Percentiles rank a stretch among this genome's conserved stretches.
Conservation (phyloP, 2,888 invertebrate species). For the Coelinius sp. region DNA sequence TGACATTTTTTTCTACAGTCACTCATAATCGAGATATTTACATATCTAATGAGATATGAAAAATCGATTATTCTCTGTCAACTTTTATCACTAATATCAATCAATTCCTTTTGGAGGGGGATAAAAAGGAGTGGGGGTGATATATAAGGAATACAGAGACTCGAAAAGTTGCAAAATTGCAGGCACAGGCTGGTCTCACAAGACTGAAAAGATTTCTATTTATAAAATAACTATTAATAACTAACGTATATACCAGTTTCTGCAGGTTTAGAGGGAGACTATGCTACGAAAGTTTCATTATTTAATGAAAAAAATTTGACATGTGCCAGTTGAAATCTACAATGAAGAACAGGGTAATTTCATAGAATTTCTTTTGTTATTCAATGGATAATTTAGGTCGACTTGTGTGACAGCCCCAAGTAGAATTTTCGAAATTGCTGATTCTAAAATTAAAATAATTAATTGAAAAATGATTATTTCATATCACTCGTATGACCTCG, state of each 20-base stretch:
- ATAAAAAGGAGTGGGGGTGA: neutral
- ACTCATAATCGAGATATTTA: no score
- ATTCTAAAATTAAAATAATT: no score
- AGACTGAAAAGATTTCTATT: slow-evolving; percentile 21
- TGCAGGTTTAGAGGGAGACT: neutral
- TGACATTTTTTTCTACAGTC: no score
- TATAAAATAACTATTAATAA: slow-evolving; percentile 22
- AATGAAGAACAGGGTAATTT: neutral
- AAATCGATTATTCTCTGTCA: neutral
- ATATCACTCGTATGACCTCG: no score
- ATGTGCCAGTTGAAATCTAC: neutral
- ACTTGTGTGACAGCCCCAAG: no score
- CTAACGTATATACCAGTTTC: slow-evolving; percentile 14
- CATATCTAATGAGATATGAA: no score
- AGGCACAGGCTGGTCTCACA: neutral
- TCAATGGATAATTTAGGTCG: neutral
- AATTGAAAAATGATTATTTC: no score
- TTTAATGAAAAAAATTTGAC: neutral
- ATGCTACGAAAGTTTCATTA: neutral
- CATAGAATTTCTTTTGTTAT: neutral
- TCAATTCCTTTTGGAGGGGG: neutral
- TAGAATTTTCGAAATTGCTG: no score
- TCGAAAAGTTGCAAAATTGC: slow-evolving; percentile 1
- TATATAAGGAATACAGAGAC: neutral
- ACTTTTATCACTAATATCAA: neutral